Conservation (phyloP, 2,888 invertebrate species). For the Watsonalla binaria region DNA sequence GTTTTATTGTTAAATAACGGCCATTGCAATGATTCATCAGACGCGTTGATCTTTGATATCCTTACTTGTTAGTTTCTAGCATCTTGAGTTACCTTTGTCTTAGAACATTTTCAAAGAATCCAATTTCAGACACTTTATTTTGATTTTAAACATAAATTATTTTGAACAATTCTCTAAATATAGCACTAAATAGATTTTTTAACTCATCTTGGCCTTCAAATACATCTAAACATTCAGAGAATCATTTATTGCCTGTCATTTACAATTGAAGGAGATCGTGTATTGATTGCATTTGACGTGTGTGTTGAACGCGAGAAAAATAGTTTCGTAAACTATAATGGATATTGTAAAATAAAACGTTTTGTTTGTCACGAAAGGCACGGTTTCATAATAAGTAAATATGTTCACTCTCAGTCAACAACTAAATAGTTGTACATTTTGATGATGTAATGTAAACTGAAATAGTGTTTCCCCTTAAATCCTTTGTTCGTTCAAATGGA, state of each 20-base stretch:
- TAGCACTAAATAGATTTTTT: neutral
- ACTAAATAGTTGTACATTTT: too few species aligned
- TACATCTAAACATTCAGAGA: neutral
- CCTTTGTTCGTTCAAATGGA: too few species aligned
- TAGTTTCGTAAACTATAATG: neutral
- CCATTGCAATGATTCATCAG: conserved; percentile 47
- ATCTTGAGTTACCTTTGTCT: conserved; percentile 14
- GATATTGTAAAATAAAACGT: neutral
- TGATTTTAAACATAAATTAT: too few species aligned
- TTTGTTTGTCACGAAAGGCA: too few species aligned
- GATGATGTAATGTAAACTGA: too few species aligned
- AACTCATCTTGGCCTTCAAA: neutral
- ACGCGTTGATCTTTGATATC: conserved; percentile 62
- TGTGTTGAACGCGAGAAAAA: neutral
- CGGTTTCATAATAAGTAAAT: too few species aligned
- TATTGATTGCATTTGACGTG: neutral
- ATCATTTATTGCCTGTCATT: conserved; percentile 29
- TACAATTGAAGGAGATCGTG: conserved; percentile 26
- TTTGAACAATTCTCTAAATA: too few species aligned
- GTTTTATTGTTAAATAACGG: conserved; percentile 40
- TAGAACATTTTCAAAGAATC: neutral
- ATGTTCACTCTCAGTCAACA: too few species aligned
- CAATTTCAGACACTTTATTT: too few species aligned
- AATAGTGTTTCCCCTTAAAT: too few species aligned
- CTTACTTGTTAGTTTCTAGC: conserved; percentile 48